Percentiles rank a stretch among this genome's conserved stretches.
Evolutionary conservation across 2,888 invertebrate genomes (phyloP).

Genomic region (Ischnus inquisitorius): DNA sequence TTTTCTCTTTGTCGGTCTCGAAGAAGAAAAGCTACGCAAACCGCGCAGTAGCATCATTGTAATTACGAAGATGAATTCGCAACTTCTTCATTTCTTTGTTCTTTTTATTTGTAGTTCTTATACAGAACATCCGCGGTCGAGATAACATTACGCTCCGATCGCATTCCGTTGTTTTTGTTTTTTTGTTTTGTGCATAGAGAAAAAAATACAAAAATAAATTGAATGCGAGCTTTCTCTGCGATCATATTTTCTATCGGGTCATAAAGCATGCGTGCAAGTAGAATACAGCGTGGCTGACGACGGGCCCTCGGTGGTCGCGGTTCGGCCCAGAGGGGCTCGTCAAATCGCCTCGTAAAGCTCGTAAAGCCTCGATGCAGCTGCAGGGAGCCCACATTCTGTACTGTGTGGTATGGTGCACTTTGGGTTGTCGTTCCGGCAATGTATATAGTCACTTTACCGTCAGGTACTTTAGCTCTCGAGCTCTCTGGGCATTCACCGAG

Average conservation of each 20-base stretch:
- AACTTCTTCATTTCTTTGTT: neutral
- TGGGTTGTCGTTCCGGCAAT: slow-evolving; percentile 17
- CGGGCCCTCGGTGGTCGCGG: neutral
- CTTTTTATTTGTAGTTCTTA: too few species aligned
- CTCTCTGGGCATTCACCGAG: neutral
- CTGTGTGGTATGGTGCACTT: slow-evolving; percentile 13
- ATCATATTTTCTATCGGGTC: slow-evolving; percentile 14
- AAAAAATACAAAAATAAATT: slow-evolving; percentile 11
- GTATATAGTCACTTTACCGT: neutral
- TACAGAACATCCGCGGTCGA: too few species aligned
- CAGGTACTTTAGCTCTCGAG: neutral
- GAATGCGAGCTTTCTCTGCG: neutral
- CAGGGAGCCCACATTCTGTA: neutral
- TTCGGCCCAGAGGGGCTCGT: slow-evolving; percentile 2
- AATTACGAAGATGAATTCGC: neutral
- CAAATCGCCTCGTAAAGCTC: slow-evolving; percentile 40
- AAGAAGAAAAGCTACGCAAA: neutral
- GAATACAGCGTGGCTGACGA: slow-evolving; percentile 3
- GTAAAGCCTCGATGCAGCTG: slow-evolving; percentile 6
- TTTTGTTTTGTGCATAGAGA: neutral
- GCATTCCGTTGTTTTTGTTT: neutral
- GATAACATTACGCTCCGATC: neutral
- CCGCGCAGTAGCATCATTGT: neutral
- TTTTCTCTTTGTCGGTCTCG: neutral
- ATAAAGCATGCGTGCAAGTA: neutral